Evolutionary conservation across 92 coral and sea anemone species (phyloP).

Genomic region (Parazoanthus atlanticus): DNA sequence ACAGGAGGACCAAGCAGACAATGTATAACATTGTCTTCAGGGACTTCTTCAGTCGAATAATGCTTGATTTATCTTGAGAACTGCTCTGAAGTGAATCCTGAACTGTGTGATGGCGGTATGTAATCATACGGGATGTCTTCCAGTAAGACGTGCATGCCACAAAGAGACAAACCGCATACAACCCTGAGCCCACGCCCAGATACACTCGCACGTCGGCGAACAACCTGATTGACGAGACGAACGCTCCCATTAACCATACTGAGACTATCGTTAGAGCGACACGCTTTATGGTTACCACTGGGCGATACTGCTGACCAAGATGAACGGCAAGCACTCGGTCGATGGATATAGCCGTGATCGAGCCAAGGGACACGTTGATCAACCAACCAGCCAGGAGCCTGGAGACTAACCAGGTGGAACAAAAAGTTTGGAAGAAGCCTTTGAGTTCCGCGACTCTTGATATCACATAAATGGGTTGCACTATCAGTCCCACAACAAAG

Average conservation of each 20-base stretch:
- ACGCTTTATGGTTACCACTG: background rate
- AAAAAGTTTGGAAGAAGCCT: background rate
- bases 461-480: conserved; percentile 8
- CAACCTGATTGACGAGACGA: background rate
- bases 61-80: background rate
- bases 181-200: background rate
- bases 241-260: background rate
- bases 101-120: background rate
- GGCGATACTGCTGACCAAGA: background rate
- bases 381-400: conserved; percentile 6
- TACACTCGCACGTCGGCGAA: background rate
- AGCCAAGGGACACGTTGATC: background rate
- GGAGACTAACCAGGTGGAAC: conserved; percentile 6
- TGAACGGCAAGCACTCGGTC: conserved; percentile 5
- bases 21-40: background rate
- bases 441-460: background rate
- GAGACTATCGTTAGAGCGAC: background rate
- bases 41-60: background rate
- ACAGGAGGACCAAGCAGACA: background rate
- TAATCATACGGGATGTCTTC: background rate
- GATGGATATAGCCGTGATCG: background rate
- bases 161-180: background rate
- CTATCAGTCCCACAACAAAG: background rate
- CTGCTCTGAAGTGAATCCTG: background rate
- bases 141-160: background rate